Base-by-base conservation (phyloP, 2,797 vertebrate genomes). In the Lindbergichthys nudifrons region DNA sequence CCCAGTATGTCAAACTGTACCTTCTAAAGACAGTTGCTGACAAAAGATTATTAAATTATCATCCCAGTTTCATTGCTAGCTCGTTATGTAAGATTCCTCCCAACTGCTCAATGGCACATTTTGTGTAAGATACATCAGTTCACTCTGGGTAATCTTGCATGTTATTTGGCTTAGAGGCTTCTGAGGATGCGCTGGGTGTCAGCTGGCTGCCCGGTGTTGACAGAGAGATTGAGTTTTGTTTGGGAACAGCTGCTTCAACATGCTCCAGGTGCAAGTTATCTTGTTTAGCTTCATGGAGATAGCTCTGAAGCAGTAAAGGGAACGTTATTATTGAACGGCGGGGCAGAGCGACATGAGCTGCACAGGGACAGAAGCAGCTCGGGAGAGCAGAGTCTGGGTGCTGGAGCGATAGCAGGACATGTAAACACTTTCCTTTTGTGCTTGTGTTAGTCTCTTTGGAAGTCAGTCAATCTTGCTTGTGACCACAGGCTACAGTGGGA, bases 201-300 rank as follows among this genome's bases (percentile, higher is more conserved):
- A 82, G 64, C 70, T 78, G 70, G 66, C 73, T 71, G 32, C 69
- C 11, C 4, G 11, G 70, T 86, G 83, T 86, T 89, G 90, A 89
- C 75, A 63, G 70, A 74, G 70, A 74, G 73, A 69, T 60, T 9
- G 59, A n/a, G 10, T 54, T 52, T 90, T 89, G 87, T 89, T 89
- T 89, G 68, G 85, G 87, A 87, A 87, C 75, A 14, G 66, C 67
- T 58, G 57, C 61, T 73, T 79, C 65, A 48, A 65, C 80, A 65
- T 32, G 62, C 65, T 69, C 86, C 93, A 93, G 92, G 90, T 93
- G 91, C 88, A 81, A 75, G n/a, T 76, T 77, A 80, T 87, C 69
- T 54, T 93, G 83, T 91, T 90, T 90, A 5, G 85, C 83, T 88
- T 88, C 52, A 16, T 45, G 15, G 52, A 68, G 87, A 92, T 90